Conservation (phyloP, 2,888 invertebrate genomes). For the Baronia brevicornis region DNA sequence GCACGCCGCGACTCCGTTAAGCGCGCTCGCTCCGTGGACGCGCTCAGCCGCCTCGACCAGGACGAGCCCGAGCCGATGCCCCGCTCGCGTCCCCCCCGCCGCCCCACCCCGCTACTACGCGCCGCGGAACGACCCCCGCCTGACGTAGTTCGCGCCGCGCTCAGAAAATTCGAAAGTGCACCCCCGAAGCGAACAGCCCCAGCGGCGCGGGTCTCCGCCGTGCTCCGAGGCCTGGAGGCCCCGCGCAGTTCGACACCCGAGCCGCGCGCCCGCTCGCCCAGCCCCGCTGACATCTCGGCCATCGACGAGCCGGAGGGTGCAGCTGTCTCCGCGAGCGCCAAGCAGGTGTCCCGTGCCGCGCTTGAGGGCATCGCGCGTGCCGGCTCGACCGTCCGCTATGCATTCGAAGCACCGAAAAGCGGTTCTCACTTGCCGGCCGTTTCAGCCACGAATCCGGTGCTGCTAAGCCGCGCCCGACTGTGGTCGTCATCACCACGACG, state of each 20-base stretch:
- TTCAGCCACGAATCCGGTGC: conserved; percentile 53
- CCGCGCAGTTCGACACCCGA: conserved; percentile 52
- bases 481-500: conserved; percentile 55
- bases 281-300: conserved; percentile 34
- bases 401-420: conserved; percentile 60
- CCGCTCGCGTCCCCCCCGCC: conserved; percentile 46
- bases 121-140: conserved; percentile 90
- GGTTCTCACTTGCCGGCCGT: conserved; percentile 55
- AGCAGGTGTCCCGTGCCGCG: conserved; percentile 74
- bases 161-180: conserved; percentile 87
- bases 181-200: conserved; percentile 73
- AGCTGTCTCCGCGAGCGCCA: conserved; percentile 35
- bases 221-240: conserved; percentile 48
- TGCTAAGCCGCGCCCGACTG: conserved; percentile 44
- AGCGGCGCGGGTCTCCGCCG: conserved; percentile 63
- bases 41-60: conserved; percentile 80
- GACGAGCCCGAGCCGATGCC: conserved; percentile 50
- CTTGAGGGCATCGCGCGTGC: conserved; percentile 80
- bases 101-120: conserved; percentile 79
- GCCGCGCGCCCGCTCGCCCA: conserved; percentile 34
- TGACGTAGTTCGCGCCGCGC: conserved; percentile 90
- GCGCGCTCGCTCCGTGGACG: conserved; percentile 90
- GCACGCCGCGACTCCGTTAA: conserved; percentile 80
- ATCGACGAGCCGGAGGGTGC: conserved; percentile 34
- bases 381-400: conserved; percentile 79